Conservation (phyloP, 1,140 invertebrate genomes). For the Liolophura sinensis region DNA sequence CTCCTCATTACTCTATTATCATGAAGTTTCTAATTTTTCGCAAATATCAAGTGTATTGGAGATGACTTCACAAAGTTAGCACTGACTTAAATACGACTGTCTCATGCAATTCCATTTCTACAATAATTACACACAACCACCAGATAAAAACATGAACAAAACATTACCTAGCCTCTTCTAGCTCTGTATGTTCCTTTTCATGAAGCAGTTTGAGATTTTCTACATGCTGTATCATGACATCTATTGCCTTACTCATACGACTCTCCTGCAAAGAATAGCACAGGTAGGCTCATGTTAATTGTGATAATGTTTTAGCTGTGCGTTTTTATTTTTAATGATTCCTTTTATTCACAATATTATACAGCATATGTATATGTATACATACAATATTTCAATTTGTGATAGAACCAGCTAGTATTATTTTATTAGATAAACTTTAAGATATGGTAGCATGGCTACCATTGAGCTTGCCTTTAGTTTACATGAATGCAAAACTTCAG, state of each 20-base stretch:
- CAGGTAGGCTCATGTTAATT: slow-evolving; percentile 3
- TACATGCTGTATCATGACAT: slow-evolving; percentile 63
- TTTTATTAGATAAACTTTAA: too few relatives aligned
- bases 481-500: too few relatives aligned
- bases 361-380: too few relatives aligned
- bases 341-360: too few relatives aligned
- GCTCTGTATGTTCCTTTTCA: slow-evolving; percentile 58
- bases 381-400: too few relatives aligned
- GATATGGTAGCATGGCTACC: too few relatives aligned
- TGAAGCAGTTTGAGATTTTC: slow-evolving; percentile 60
- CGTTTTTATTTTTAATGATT: background rate
- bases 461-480: too few relatives aligned
- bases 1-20: too few relatives aligned
- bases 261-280: slow-evolving; percentile 56
- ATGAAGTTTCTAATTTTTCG: background rate
- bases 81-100: too few relatives aligned
- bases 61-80: background rate
- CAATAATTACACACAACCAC: background rate
- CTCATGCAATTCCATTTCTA: slow-evolving; percentile 1
- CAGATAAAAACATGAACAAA: background rate
- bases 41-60: too few relatives aligned
- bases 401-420: too few relatives aligned
- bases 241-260: slow-evolving; percentile 61
- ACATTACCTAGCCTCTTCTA: slow-evolving; percentile 58
- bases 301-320: background rate